Conservation (phyloP, 2,113 vertebrate genomes). For the Platycercus adscitus region DNA sequence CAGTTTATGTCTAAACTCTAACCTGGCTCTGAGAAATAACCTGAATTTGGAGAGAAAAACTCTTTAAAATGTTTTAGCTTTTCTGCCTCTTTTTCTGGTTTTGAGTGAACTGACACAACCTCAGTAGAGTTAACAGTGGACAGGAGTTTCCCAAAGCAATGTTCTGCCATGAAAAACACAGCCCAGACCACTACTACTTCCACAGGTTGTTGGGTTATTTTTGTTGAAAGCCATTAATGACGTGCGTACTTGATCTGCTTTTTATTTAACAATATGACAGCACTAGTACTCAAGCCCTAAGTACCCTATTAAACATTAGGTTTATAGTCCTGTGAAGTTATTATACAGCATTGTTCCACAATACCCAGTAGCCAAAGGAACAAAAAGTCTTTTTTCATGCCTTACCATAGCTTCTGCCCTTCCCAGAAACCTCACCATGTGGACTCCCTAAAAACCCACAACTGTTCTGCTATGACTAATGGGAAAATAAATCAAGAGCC, state of each 20-base stretch:
- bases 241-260: neutral
- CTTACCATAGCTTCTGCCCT: neutral
- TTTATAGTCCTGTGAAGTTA: neutral
- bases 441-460: neutral
- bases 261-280: neutral
- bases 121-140: neutral
- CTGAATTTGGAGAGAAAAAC: neutral
- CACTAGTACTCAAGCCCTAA: neutral
- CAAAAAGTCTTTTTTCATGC: neutral
- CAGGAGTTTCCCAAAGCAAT: neutral
- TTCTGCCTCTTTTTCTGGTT: neutral
- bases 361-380: neutral
- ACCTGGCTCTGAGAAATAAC: neutral
- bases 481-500: neutral
- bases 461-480: neutral
- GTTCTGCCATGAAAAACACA: neutral
- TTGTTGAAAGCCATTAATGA: neutral
- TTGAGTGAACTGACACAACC: neutral
- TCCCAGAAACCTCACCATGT: neutral
- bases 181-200: neutral
- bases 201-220: neutral
- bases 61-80: neutral
- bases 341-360: neutral
- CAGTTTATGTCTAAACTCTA: neutral
- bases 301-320: neutral